A percentile compares a stretch with the other conserved stretches of the same genome.
Evolutionary conservation across 1,140 invertebrate genomes (phyloP).

Genomic region (Tetramorium parvispinum): DNA sequence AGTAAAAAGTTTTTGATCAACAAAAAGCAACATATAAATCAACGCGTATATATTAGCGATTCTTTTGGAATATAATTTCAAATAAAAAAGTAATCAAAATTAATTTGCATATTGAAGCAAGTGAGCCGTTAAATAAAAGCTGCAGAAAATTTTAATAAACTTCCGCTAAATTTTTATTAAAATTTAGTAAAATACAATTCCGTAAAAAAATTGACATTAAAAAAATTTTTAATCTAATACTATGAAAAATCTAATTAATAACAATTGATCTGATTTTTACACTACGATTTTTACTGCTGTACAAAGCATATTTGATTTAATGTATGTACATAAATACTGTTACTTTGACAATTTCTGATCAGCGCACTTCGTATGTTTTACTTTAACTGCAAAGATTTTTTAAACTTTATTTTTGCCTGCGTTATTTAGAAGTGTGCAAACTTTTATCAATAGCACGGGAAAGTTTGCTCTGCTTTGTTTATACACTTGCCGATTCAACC

Average conservation of each 20-base stretch:
- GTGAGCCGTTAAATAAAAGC: not conserved
- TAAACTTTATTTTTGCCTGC: conserved; percentile 14
- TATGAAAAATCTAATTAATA: not conserved
- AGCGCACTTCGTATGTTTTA: not conserved
- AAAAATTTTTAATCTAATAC: not conserved
- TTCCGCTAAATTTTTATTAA: not conserved
- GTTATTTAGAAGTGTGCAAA: not conserved
- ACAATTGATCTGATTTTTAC: not conserved
- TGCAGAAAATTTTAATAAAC: not conserved
- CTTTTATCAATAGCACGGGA: conserved; percentile 1
- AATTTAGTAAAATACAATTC: not conserved
- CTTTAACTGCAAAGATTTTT: not conserved
- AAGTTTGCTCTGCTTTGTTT: not conserved
- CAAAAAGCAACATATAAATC: not conserved
- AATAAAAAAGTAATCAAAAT: not conserved
- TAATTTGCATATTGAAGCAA: not conserved
- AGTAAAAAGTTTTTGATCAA: not conserved
- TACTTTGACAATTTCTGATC: conserved; percentile 21
- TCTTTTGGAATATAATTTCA: not conserved
- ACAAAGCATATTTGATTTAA: conserved; percentile 24
- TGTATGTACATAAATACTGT: conserved; percentile 6
- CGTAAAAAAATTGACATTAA: not conserved
- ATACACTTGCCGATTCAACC: not conserved
- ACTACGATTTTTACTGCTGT: not conserved
- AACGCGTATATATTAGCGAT: not conserved